phyloP scores from a whole-genome alignment of 2,888 invertebrate species.

The Ommatoiulus sabulosus region DNA sequence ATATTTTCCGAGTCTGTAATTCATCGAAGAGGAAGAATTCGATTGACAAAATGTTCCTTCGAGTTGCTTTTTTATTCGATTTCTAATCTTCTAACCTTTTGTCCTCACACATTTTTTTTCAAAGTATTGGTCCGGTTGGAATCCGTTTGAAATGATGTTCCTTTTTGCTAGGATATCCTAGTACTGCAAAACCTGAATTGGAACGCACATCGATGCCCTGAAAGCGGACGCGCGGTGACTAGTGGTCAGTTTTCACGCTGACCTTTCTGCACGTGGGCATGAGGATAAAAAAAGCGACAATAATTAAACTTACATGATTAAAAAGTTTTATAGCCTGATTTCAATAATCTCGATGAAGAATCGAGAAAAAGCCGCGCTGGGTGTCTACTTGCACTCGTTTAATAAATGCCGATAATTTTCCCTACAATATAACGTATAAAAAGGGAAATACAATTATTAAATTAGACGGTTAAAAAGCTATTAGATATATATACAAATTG shows the following conservation, averaged over 20 bases:
- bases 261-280: conserved; percentile 38
- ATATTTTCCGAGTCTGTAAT: not conserved
- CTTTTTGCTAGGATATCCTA: conserved; percentile 38
- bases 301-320: conserved; percentile 26
- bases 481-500: too few relatives aligned
- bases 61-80: conserved; percentile 4
- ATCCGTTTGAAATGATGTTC: conserved; percentile 10
- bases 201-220: conserved; percentile 18
- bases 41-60: conserved; percentile 30
- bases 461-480: too few relatives aligned
- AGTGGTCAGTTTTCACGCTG: not conserved
- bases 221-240: not conserved
- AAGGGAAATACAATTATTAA: too few relatives aligned
- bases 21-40: conserved; percentile 35
- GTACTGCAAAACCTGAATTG: conserved; percentile 22
- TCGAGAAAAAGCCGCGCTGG: not conserved
- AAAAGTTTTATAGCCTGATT: not conserved
- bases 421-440: too few relatives aligned
- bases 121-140: conserved; percentile 37
- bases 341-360: not conserved
- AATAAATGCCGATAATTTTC: too few relatives aligned
- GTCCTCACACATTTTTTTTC: not conserved
- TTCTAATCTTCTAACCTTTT: conserved; percentile 42
- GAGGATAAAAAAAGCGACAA: not conserved
- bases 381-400: too few relatives aligned